Evolutionary conservation across 2,113 vertebrate species (phyloP).

Genomic region (Uropsilus gracilis): DNA sequence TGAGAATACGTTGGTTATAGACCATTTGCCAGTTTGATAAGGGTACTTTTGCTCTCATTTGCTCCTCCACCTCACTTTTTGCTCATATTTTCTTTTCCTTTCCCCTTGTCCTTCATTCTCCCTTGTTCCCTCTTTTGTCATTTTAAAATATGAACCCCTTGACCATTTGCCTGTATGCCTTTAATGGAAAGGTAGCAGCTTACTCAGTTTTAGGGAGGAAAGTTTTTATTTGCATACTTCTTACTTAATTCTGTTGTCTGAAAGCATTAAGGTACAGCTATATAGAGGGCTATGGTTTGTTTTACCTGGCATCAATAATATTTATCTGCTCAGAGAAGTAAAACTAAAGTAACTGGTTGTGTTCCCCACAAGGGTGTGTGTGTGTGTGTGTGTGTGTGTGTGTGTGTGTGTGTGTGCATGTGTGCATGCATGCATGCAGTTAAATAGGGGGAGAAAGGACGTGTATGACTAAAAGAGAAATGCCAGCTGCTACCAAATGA

Average conservation of each 20-base stretch:
- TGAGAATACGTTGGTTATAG: constrained; percentile 41
- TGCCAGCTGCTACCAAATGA: not conserved
- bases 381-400: not conserved
- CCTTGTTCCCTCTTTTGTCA: not conserved
- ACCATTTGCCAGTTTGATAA: constrained; percentile 72
- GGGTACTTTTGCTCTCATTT: constrained; percentile 43
- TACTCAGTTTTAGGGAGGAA: not conserved
- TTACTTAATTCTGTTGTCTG: not conserved
- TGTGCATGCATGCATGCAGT: no score
- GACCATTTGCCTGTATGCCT: not conserved
- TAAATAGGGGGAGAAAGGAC: no score
- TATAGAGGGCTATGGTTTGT: not conserved
- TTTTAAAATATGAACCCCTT: constrained; percentile 12
- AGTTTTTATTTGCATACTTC: not conserved
- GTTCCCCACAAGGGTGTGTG: fast-evolving
- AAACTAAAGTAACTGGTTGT: not conserved
- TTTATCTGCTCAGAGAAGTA: not conserved
- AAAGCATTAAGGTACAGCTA: not conserved
- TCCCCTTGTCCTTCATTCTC: not conserved
- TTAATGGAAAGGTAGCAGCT: not conserved
- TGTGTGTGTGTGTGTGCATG: no score
- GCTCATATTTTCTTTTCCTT: not conserved
- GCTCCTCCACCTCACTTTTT: not conserved
- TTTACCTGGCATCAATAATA: not conserved
- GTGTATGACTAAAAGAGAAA: not conserved